Evolutionary conservation across 1,140 invertebrate species (phyloP).

Genomic region (Drosophila ohnishii): DNA sequence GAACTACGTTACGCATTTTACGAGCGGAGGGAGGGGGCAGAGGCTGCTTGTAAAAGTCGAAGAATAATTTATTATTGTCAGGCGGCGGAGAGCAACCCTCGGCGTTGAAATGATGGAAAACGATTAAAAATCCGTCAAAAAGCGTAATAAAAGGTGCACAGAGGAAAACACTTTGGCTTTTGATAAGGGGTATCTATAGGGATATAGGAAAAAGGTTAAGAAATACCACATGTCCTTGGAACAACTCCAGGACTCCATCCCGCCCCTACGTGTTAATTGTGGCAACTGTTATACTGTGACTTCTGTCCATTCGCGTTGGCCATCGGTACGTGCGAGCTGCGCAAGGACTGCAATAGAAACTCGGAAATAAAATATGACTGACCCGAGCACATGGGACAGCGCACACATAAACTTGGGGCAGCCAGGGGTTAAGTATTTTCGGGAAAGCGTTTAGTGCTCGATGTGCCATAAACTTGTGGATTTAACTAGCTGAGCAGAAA

Average conservation of each 20-base stretch:
- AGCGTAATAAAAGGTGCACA: conserved; percentile 44
- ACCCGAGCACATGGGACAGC: conserved; percentile 42
- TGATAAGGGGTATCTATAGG: not conserved
- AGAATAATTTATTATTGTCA: conserved; percentile 78
- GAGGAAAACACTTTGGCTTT: not conserved
- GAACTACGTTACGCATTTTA: conserved; percentile 60
- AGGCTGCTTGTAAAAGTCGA: conserved; percentile 63
- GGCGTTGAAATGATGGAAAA: conserved; percentile 51
- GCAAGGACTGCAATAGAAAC: conserved; percentile 26
- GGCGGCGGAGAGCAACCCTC: conserved; percentile 33
- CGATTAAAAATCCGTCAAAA: conserved; percentile 61
- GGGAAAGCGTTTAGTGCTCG: conserved; percentile 47
- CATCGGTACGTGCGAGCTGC: conserved; percentile 32
- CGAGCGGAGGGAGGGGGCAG: conserved; percentile 5
- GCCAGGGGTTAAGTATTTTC: conserved; percentile 16
- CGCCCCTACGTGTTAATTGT: conserved; percentile 43
- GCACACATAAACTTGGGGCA: conserved; percentile 24
- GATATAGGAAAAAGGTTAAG: not conserved
- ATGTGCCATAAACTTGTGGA: conserved; percentile 49
- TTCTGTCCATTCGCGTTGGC: conserved; percentile 43
- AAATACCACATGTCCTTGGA: not conserved
- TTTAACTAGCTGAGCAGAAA: conserved; percentile 25
- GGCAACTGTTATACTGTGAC: conserved; percentile 43
- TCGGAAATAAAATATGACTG: conserved; percentile 50
- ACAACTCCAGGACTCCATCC: not conserved